These are phyloP conservation scores for Neodiprion lecontei DNA, from an alignment of 1,140 invertebrate genomes.

Conservation along the genomic window DNA sequence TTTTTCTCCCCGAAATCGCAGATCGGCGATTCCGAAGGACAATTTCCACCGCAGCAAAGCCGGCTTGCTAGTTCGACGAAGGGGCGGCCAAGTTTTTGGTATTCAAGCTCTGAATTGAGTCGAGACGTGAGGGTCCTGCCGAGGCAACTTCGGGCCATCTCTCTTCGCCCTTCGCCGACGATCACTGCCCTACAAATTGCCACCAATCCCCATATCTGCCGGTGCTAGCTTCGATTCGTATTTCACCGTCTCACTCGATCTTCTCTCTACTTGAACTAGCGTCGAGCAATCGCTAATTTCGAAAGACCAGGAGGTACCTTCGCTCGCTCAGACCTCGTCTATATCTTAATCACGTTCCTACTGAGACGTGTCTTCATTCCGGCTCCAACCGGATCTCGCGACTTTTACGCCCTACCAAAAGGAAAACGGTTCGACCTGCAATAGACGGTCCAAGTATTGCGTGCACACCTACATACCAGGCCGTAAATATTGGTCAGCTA, in stretches of 20 bases:
- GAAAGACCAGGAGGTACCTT: background rate
- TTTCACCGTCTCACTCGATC: slow-evolving; percentile 25
- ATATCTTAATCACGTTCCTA: background rate
- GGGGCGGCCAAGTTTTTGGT: slow-evolving; percentile 26
- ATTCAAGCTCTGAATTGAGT: slow-evolving; percentile 39
- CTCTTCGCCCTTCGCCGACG: slow-evolving; percentile 24
- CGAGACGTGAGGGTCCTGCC: slow-evolving; percentile 40
- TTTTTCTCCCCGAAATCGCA: no score
- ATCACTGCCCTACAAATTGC: slow-evolving; percentile 33
- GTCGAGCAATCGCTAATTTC: background rate
- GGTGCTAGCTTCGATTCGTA: background rate
- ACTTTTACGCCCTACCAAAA: background rate
- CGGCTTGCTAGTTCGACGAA: slow-evolving; percentile 26
- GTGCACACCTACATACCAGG: no score
- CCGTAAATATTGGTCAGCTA: no score
- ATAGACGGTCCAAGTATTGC: no score
- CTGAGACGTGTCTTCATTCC: background rate
- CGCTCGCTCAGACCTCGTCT: background rate
- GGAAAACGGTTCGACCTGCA: no score
- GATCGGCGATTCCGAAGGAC: slow-evolving; percentile 21
- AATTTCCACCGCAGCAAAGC: slow-evolving; percentile 28
- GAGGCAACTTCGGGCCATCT: slow-evolving; percentile 29
- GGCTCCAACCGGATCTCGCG: background rate
- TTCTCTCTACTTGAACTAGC: slow-evolving; percentile 19
- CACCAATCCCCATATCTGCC: slow-evolving; percentile 31